A percentile compares a stretch with the other conserved stretches of the same genome.
Conservation (phyloP, 2,888 invertebrate genomes). For the Lasioglossum vierecki region DNA sequence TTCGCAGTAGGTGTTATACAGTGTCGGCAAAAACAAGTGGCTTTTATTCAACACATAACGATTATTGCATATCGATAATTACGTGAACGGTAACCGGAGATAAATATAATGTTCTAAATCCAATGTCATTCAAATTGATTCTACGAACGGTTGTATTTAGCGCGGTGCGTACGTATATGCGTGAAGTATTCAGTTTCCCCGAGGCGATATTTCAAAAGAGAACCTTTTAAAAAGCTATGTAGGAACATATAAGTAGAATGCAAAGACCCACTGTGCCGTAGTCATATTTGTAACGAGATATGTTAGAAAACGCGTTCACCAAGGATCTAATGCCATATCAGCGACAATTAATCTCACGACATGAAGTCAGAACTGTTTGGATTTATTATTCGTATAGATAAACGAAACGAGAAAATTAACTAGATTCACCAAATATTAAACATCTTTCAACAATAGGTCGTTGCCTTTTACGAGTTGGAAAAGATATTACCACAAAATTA, state of each 20-base stretch:
- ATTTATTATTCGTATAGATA: not conserved
- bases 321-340: not conserved
- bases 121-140: not conserved
- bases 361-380: not conserved
- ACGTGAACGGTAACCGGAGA: not conserved
- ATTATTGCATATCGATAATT: not conserved
- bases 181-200: constrained; percentile 47
- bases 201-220: constrained; percentile 58
- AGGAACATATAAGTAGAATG: constrained; percentile 40
- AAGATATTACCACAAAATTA: too few species aligned
- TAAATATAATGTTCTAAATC: not conserved
- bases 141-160: constrained; percentile 36
- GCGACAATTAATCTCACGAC: not conserved
- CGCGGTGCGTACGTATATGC: constrained; percentile 3
- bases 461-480: too few species aligned
- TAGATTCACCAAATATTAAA: not conserved
- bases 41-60: not conserved
- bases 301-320: constrained; percentile 5
- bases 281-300: constrained; percentile 34
- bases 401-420: not conserved
- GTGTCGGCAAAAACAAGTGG: constrained; percentile 9
- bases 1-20: constrained; percentile 8
- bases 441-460: not conserved
- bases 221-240: constrained; percentile 45
- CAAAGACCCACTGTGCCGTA: constrained; percentile 21